These are phyloP conservation scores for Acleris laterana DNA, from an alignment of 2,888 invertebrate genomes.

Conservation along the genomic window DNA sequence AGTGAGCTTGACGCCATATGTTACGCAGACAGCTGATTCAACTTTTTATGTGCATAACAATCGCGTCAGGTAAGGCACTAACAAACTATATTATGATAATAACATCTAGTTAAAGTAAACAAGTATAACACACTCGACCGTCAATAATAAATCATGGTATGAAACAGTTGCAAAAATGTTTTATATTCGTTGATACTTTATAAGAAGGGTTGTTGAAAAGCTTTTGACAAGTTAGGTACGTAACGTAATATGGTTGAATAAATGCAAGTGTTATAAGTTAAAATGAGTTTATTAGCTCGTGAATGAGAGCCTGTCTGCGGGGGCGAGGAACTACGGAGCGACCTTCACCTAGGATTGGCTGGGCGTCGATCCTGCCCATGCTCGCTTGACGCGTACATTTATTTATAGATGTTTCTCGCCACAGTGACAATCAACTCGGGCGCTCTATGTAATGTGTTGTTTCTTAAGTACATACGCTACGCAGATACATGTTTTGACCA, in stretches of 20 bases:
- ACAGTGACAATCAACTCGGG: slow-evolving; percentile 56
- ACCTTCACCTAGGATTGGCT: slow-evolving; percentile 77
- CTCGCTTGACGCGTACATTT: slow-evolving; percentile 67
- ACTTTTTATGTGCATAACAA: slow-evolving; percentile 49
- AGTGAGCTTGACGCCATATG: slow-evolving; percentile 79
- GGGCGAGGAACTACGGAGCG: slow-evolving; percentile 71
- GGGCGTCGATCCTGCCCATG: slow-evolving; percentile 74
- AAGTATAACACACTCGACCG: slow-evolving; percentile 13
- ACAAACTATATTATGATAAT: slow-evolving; percentile 25
- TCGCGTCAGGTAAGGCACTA: slow-evolving; percentile 37
- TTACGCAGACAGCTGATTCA: slow-evolving; percentile 73
- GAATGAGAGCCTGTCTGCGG: slow-evolving; percentile 55
- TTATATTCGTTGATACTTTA: slow-evolving; percentile 12
- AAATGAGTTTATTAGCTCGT: slow-evolving; percentile 43
- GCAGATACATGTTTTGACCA: slow-evolving; percentile 40
- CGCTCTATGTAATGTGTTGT: slow-evolving; percentile 35
- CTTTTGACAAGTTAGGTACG: too few relatives aligned
- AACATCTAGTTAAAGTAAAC: slow-evolving; percentile 29
- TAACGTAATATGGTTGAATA: slow-evolving; percentile 13
- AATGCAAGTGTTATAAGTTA: slow-evolving; percentile 20
- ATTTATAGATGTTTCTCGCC: slow-evolving; percentile 71
- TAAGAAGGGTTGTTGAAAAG: too few relatives aligned
- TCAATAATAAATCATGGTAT: slow-evolving; percentile 5
- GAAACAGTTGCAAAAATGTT: slow-evolving; percentile 3
- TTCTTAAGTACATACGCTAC: slow-evolving; percentile 39